Conservation (phyloP, 1,140 invertebrate species). For the Pinna nobilis region DNA sequence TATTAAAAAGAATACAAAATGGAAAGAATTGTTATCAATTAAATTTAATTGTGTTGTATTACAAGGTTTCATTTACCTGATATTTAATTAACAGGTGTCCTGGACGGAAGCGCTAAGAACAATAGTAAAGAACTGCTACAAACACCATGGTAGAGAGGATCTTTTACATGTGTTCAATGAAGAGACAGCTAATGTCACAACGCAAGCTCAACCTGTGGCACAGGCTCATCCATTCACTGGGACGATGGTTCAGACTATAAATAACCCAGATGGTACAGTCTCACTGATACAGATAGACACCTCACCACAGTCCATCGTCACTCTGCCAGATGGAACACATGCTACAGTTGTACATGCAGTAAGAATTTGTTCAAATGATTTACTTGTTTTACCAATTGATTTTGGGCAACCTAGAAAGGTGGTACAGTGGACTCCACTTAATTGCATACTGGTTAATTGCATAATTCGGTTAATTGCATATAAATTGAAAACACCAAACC, state of each 20-base stretch:
- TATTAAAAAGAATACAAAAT: no score
- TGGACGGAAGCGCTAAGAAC: constrained; percentile 98
- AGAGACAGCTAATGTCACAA: constrained; percentile 75
- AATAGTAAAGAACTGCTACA: constrained; percentile 99
- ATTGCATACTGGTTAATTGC: no score
- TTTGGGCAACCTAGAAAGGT: no score
- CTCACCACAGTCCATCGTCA: constrained; percentile 86
- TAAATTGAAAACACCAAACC: no score
- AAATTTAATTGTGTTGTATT: no score
- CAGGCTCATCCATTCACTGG: constrained; percentile 49
- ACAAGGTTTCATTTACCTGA: not conserved
- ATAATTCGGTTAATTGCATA: no score
- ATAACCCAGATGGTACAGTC: constrained; percentile 96
- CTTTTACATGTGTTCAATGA: constrained; percentile 94
- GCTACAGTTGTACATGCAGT: constrained; percentile 94
- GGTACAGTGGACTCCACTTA: no score
- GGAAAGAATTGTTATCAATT: no score
- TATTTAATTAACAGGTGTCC: constrained; percentile 84
- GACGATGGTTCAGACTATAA: constrained; percentile 95
- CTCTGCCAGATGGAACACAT: constrained; percentile 95
- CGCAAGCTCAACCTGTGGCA: constrained; percentile 25
- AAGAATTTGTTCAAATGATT: constrained; percentile 65
- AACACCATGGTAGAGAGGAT: constrained; percentile 97
- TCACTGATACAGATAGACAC: constrained; percentile 98
- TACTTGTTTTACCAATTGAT: no score